Evolutionary conservation across 2,113 vertebrate genomes (phyloP).

Genomic region (Myotis yumanensis): DNA sequence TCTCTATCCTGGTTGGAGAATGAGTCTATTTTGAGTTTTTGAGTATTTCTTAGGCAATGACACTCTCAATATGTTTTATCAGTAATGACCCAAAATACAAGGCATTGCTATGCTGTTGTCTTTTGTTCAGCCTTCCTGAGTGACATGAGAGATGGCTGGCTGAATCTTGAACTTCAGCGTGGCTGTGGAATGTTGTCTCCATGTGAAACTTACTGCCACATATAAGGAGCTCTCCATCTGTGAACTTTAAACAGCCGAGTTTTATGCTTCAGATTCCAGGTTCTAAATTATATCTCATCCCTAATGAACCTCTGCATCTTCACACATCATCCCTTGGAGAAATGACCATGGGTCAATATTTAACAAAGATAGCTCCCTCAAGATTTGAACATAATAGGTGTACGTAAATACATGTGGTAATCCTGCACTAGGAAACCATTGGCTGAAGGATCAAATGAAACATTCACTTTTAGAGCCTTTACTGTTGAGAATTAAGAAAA

Average conservation of each 20-base stretch:
- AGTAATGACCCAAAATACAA: neutral
- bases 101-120: neutral
- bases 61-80: neutral
- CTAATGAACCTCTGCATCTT: neutral
- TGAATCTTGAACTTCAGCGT: neutral
- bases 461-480: neutral
- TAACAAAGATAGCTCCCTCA: neutral
- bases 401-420: neutral
- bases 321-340: neutral
- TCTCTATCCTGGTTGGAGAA: neutral
- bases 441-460: neutral
- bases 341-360: neutral
- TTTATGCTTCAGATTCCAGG: neutral
- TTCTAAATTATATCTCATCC: neutral
- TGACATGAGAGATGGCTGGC: neutral
- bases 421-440: neutral
- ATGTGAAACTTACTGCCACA: neutral
- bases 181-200: neutral
- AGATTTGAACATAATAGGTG: neutral
- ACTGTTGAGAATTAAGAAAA: neutral
- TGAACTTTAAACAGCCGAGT: neutral
- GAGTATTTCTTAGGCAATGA: neutral
- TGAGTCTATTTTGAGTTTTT: slow-evolving; percentile 15
- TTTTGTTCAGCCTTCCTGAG: neutral
- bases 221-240: neutral